These are phyloP conservation scores for Peromyscus nudipes DNA, from an alignment of 2,797 vertebrate species.

Conservation along the genomic window DNA sequence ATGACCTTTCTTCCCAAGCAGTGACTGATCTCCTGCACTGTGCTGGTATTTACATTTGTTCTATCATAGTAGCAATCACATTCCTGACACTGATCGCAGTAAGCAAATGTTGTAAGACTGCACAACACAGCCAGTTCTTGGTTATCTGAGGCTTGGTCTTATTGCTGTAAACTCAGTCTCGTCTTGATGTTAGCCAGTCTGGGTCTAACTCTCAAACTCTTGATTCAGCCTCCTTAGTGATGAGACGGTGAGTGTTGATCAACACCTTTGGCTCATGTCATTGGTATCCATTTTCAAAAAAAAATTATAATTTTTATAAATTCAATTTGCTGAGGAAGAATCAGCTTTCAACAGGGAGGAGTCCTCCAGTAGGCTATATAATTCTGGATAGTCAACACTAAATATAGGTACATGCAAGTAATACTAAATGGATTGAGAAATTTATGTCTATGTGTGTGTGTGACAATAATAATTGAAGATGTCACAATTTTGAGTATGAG, in stretches of 20 bases:
- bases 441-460: not conserved
- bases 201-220: not conserved
- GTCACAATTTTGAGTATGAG: not conserved
- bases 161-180: not conserved
- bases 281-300: not conserved
- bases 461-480: not conserved
- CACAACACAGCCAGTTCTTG: not conserved
- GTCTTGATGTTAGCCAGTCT: not conserved
- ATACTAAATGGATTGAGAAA: not conserved
- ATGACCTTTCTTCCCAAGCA: not conserved
- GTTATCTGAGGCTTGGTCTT: not conserved
- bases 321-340: not conserved
- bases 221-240: not conserved
- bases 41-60: not conserved
- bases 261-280: not conserved
- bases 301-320: not conserved
- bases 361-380: not conserved
- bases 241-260: no score
- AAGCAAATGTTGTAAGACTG: not conserved
- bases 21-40: not conserved
- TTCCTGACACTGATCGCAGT: not conserved
- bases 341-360: not conserved
- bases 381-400: not conserved
- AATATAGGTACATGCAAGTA: not conserved
- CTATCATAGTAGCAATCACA: not conserved